phyloP scores from a whole-genome alignment of 1,140 invertebrate species.

The Neodiprion lecontei region DNA sequence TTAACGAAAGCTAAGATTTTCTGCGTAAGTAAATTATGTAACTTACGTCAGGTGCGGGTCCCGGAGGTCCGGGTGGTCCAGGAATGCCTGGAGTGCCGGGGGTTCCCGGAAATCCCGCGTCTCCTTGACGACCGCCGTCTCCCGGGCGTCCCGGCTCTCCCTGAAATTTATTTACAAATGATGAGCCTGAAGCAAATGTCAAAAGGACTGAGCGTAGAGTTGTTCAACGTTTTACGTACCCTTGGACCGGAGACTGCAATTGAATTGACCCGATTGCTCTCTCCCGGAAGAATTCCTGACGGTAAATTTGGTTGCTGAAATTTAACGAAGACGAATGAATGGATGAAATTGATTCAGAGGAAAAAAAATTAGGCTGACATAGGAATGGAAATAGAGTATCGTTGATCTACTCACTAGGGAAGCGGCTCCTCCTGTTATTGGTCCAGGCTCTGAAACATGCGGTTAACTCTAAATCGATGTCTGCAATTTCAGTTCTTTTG shows the following conservation, averaged over 20 bases:
- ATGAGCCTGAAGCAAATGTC: background rate
- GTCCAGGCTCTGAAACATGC: background rate
- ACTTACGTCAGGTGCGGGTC: slow-evolving; percentile 77
- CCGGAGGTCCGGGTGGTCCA: slow-evolving; percentile 73
- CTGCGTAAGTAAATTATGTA: slow-evolving; percentile 9
- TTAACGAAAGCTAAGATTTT: slow-evolving; percentile 10
- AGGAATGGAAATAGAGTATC: background rate
- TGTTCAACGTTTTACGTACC: slow-evolving; percentile 29
- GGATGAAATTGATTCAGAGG: background rate
- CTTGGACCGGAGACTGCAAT: slow-evolving; percentile 35
- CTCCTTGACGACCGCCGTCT: slow-evolving; percentile 68
- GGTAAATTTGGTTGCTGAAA: slow-evolving; percentile 26
- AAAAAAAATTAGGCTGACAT: background rate
- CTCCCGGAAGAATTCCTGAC: slow-evolving; percentile 36
- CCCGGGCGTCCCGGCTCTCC: slow-evolving; percentile 66
- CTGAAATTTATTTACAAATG: slow-evolving; percentile 29
- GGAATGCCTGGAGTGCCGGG: slow-evolving; percentile 72
- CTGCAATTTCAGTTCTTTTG: background rate
- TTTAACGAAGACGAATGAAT: background rate
- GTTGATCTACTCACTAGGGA: background rate
- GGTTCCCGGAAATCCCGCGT: slow-evolving; percentile 66
- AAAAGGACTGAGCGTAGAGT: background rate
- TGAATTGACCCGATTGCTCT: slow-evolving; percentile 39
- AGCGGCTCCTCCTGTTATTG: background rate
- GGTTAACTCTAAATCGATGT: background rate